phyloP scores from a whole-genome alignment of 64 coral and sea anemone genomes.

The Actinia tenebrosa region DNA sequence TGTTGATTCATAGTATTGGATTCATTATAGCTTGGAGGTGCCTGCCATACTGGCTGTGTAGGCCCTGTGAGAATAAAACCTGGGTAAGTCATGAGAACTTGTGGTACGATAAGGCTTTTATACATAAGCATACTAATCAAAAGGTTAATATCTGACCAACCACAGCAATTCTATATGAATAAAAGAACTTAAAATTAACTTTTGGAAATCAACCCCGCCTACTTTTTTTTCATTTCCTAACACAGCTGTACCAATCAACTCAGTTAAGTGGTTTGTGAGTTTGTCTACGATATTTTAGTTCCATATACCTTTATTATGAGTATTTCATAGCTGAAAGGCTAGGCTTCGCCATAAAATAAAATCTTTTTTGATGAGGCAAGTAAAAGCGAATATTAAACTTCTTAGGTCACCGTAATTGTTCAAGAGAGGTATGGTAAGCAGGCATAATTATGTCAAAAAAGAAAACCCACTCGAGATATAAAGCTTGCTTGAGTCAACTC shows the following conservation, averaged over 20 bases:
- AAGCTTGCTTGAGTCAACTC: not conserved
- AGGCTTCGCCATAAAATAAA: too few species aligned
- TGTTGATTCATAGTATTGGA: constrained; percentile 8
- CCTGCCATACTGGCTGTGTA: constrained; percentile 1
- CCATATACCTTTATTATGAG: too few species aligned
- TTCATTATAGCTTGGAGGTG: constrained; percentile 11
- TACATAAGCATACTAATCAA: not conserved
- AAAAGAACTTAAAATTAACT: not conserved
- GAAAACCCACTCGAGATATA: not conserved
- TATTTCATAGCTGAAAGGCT: too few species aligned
- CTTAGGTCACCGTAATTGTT: too few species aligned
- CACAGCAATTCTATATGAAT: not conserved
- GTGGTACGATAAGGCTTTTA: not conserved
- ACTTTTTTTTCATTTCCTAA: too few species aligned
- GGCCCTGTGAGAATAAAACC: not conserved
- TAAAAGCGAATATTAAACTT: too few species aligned
- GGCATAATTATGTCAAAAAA: not conserved
- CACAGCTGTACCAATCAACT: too few species aligned
- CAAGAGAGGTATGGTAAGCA: not conserved
- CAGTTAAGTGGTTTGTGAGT: too few species aligned
- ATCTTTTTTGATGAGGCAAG: too few species aligned
- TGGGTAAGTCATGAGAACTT: not conserved
- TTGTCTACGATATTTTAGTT: too few species aligned
- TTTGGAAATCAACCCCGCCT: not conserved
- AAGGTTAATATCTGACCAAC: not conserved